Percentiles rank a stretch among this genome's conserved stretches.
These are phyloP conservation scores for Oreamnos americanus DNA, from an alignment of 2,113 vertebrate genomes.

Conservation along the genomic window DNA sequence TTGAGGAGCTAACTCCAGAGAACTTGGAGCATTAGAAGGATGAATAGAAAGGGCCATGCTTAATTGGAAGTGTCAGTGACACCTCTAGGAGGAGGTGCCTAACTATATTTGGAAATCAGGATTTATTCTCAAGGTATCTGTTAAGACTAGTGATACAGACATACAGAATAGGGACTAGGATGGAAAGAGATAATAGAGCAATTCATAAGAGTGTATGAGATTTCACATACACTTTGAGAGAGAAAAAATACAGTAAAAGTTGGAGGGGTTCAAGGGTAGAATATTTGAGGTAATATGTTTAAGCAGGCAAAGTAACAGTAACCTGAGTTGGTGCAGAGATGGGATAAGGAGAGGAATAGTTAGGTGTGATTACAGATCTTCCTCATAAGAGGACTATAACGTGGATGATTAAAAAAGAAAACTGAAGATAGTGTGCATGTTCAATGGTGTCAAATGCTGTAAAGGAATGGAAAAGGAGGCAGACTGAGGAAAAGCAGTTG, in stretches of 20 bases:
- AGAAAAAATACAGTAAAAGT: not conserved
- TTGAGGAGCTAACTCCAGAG: not conserved
- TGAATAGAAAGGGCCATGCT: not conserved
- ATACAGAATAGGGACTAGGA: not conserved
- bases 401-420: not conserved
- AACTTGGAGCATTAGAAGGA: not conserved
- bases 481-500: not conserved
- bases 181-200: not conserved
- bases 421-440: not conserved
- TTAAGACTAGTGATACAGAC: not conserved
- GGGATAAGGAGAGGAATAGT: not conserved
- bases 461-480: not conserved
- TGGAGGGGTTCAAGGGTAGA: not conserved
- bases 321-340: not conserved
- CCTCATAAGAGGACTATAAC: not conserved
- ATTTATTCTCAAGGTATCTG: not conserved
- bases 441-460: not conserved
- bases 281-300: not conserved
- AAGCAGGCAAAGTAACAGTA: not conserved
- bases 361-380: not conserved
- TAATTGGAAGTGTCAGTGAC: not conserved
- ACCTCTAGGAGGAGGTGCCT: not conserved
- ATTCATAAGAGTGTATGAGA: not conserved
- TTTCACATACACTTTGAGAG: not conserved
- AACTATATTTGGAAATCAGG: not conserved